Conservation (phyloP, 2,888 invertebrate species). For the Desoria tigrina region DNA sequence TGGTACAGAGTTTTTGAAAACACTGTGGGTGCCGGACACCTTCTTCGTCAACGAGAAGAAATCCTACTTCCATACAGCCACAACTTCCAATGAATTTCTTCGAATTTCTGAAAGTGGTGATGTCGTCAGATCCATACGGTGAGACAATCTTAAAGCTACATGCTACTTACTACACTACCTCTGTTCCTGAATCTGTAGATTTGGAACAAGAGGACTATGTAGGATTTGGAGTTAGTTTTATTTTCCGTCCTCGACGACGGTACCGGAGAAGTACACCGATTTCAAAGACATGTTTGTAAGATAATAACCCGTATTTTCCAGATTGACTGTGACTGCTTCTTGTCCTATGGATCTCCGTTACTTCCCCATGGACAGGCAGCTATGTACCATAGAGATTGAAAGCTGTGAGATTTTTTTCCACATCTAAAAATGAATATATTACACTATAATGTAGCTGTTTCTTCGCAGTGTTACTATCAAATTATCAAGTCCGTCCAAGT, state of each 20-base stretch:
- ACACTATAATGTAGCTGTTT: slow-evolving; percentile 24
- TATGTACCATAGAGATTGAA: slow-evolving; percentile 54
- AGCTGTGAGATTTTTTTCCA: slow-evolving; percentile 51
- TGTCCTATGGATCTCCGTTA: slow-evolving; percentile 54
- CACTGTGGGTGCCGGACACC: slow-evolving; percentile 98
- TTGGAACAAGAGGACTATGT: background rate
- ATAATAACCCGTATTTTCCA: slow-evolving; percentile 34
- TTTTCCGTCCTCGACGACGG: background rate
- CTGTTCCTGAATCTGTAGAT: background rate
- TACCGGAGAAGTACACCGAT: background rate
- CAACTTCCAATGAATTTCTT: slow-evolving; percentile 99
- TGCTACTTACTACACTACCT: background rate
- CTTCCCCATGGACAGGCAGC: slow-evolving; percentile 54
- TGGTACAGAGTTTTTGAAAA: slow-evolving; percentile 89
- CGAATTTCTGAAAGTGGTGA: slow-evolving; percentile 93
- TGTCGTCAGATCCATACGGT: slow-evolving; percentile 94
- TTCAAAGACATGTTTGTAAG: background rate
- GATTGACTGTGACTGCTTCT: slow-evolving; percentile 54
- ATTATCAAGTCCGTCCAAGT: background rate
- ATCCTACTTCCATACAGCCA: slow-evolving; percentile 99
- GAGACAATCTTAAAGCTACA: too few species aligned
- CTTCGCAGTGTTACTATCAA: slow-evolving; percentile 53
- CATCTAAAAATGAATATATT: background rate
- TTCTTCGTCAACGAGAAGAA: slow-evolving; percentile 99
- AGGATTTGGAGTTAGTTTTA: background rate